These are phyloP conservation scores for Brachionus paranguensis DNA, from an alignment of 1,140 invertebrate genomes.

Conservation along the genomic window DNA sequence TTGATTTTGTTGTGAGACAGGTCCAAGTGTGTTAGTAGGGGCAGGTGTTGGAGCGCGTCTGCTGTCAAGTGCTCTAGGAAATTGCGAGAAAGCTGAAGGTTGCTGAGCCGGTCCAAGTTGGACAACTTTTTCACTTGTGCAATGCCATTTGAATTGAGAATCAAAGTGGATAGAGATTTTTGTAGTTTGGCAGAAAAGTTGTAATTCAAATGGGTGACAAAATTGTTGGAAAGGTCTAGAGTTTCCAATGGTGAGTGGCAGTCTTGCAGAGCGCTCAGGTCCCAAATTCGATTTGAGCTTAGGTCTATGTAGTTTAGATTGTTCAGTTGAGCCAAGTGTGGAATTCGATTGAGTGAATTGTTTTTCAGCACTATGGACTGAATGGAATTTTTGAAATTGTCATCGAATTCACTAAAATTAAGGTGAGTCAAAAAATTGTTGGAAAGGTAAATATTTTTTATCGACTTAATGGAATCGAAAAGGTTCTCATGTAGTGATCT, in stretches of 20 bases:
- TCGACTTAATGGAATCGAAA: background rate
- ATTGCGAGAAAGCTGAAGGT: background rate
- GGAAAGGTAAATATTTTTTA: constrained; percentile 1
- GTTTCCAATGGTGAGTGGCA: background rate
- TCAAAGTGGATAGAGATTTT: background rate
- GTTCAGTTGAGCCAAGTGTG: background rate
- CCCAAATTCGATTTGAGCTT: background rate
- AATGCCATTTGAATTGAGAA: background rate
- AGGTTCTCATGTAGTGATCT: background rate
- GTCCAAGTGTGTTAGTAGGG: background rate
- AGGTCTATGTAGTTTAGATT: background rate
- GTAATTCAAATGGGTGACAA: background rate
- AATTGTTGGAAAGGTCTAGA: background rate
- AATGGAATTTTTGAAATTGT: background rate
- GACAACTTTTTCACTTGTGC: background rate
- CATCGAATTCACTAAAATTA: background rate
- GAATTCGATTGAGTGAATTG: background rate
- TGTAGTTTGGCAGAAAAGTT: background rate
- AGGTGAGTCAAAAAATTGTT: background rate
- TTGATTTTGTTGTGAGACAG: background rate
- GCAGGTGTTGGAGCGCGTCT: background rate
- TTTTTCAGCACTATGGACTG: background rate
- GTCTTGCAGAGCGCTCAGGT: background rate
- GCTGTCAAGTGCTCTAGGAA: background rate
- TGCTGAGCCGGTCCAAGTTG: background rate